These are phyloP conservation scores for Macroglossus sobrinus DNA, from an alignment of 2,113 vertebrate species.

Conservation along the genomic window DNA sequence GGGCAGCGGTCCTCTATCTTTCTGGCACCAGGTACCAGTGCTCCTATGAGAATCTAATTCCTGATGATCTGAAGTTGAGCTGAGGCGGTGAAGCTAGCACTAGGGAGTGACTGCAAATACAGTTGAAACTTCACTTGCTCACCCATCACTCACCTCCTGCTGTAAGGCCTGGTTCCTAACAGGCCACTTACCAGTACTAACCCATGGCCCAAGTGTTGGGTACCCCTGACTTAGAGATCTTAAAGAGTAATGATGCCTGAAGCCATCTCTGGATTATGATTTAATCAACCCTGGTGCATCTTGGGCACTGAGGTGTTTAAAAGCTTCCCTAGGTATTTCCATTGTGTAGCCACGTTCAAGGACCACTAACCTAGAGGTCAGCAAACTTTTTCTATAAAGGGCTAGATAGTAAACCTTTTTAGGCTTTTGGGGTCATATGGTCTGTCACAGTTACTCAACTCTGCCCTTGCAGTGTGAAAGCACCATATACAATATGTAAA, in stretches of 20 bases:
- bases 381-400: neutral
- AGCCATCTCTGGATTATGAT: neutral
- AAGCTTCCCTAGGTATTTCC: neutral
- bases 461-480: neutral
- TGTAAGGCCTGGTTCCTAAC: no score
- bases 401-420: neutral
- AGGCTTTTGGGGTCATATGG: neutral
- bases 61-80: no score
- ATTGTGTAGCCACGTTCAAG: neutral
- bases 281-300: neutral
- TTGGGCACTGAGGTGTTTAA: neutral
- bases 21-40: no score
- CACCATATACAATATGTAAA: neutral
- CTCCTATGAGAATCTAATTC: no score
- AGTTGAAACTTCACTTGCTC: no score
- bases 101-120: no score
- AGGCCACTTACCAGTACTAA: no score
- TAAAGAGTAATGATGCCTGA: neutral
- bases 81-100: no score
- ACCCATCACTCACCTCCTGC: no score
- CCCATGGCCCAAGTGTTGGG: no score
- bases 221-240: neutral
- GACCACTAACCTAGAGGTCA: neutral
- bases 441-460: neutral
- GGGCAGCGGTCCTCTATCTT: no score